Evolutionary conservation across 2,888 invertebrate genomes (phyloP).

Genomic region (Macrophya annulata): DNA sequence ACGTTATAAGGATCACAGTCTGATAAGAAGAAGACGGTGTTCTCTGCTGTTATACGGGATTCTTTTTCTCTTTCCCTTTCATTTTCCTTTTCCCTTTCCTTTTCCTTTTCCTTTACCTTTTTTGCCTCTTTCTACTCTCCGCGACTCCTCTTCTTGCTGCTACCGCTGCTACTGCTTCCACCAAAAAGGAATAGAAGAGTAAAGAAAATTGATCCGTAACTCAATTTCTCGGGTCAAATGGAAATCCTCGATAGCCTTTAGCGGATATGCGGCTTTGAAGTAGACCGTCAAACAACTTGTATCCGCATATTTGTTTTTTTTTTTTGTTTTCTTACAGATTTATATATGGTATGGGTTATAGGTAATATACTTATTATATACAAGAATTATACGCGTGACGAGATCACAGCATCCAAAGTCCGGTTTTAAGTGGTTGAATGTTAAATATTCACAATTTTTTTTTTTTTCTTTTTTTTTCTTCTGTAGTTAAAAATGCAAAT

Average conservation of each 20-base stretch:
- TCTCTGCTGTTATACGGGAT: neutral
- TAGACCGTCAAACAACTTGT: neutral
- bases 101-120: neutral
- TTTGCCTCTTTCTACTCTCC: neutral
- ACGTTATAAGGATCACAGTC: constrained; percentile 9
- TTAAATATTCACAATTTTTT: too few species aligned
- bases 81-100: neutral
- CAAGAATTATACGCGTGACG: too few species aligned
- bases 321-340: neutral
- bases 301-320: neutral
- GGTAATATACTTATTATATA: too few species aligned
- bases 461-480: too few species aligned
- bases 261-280: neutral
- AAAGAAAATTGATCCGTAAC: constrained; percentile 39
- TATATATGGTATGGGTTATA: neutral
- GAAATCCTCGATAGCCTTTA: neutral
- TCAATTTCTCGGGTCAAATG: constrained; percentile 38
- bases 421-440: too few species aligned
- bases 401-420: too few species aligned
- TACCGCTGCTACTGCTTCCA: neutral
- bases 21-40: neutral
- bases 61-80: neutral
- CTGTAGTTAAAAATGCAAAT: too few species aligned
- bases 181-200: neutral
- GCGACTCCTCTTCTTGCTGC: neutral